Base-by-base conservation (phyloP, 2,797 vertebrate species). In the Percopsis omiscomaycus region DNA sequence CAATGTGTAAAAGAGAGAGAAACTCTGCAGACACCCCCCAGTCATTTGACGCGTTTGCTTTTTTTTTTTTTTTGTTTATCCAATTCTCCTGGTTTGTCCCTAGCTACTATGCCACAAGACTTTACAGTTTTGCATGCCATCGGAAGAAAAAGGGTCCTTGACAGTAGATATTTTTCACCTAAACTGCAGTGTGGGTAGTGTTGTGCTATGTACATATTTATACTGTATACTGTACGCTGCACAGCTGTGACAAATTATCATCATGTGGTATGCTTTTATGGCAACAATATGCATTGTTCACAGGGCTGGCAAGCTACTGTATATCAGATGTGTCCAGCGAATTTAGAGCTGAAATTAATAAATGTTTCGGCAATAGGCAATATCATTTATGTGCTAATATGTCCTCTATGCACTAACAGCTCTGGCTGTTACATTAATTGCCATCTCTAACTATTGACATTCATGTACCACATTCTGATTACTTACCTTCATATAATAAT, bases 131-230 rank as follows among this genome's bases (percentile, higher is more conserved):
- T 85, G 68, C 52, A 50, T 73, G 14, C 27, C 8, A n/a, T 77
- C 32, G 55, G 55, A 81, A 78, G 79, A 86, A 85, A 85, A 89
- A 88, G 87, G 77, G 59, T 81, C 65, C 68, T 75, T 86, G 80
- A 87, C 86, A 73, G 67, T 75, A 75, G 68, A 75, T 78, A 67
- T 85, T 80, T 86, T 80, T 86, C 58, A 78, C 52, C 68, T 78
- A 79, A 85, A 75, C 74, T 84, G 69, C 83, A 76, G 61, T 61
- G 75, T 54, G 66, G 68, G 65, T 69, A 77, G 44, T 59, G 60
- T 68, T 71, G 71, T 74, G 51, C 42, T 15, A 64, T 66, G 71
- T 75, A 70, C 56, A 59, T 80, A 82, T 80, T 87, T 75, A 82
- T 86, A 78, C 64, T 80, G 63, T 44, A 58, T 55, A 55, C 56